phyloP scores from a whole-genome alignment of 1,140 invertebrate genomes.

The Drosophila bocqueti region DNA sequence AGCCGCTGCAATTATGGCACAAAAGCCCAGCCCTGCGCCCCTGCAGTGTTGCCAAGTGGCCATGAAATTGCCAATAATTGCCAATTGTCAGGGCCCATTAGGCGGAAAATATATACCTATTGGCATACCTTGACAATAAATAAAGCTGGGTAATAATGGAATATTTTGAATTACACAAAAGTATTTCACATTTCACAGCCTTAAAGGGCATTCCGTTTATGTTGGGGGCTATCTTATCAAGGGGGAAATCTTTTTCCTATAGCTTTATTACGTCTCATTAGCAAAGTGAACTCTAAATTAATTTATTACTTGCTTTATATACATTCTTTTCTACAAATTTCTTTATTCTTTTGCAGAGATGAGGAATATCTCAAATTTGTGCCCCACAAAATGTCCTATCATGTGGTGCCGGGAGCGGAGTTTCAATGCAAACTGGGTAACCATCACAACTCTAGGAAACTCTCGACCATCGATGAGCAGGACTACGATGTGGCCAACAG shows the following conservation, averaged over 20 bases:
- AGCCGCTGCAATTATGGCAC: conserved; percentile 16
- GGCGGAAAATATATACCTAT: conserved; percentile 3
- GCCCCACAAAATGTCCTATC: conserved; percentile 63
- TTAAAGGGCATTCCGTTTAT: background rate
- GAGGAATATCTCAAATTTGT: conserved; percentile 77
- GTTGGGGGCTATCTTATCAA: conserved; percentile 3
- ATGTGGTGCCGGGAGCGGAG: conserved; percentile 69
- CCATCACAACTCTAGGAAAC: conserved; percentile 43
- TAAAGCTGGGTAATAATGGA: conserved; percentile 1
- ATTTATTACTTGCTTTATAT: background rate
- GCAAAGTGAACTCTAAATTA: background rate
- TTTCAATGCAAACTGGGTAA: conserved; percentile 63
- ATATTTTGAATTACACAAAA: conserved; percentile 10
- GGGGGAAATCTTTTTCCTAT: conserved; percentile 13
- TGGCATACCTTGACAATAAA: conserved; percentile 23
- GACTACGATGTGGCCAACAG: conserved; percentile 65
- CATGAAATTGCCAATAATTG: conserved; percentile 51
- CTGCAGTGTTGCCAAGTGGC: conserved; percentile 15
- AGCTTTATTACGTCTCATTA: conserved; percentile 10
- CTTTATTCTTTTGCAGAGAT: conserved; percentile 47
- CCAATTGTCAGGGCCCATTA: conserved; percentile 29
- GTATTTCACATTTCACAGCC: background rate
- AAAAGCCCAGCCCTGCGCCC: conserved; percentile 1
- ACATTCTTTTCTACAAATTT: background rate
- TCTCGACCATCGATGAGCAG: conserved; percentile 73